Conservation (phyloP, 1,140 invertebrate genomes). For the Aphelinus atriplicis region DNA sequence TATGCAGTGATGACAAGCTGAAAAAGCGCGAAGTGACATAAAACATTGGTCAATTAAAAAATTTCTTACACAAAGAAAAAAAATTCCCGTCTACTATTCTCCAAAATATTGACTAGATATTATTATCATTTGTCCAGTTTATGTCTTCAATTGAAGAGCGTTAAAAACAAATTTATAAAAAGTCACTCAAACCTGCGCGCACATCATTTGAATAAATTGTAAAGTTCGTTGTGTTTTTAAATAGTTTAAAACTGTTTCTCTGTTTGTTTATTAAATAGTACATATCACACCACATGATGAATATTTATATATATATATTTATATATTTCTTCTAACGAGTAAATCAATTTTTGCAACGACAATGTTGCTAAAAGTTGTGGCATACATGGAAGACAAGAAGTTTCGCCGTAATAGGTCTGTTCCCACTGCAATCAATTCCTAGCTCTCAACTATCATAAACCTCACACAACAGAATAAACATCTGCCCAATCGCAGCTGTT, state of each 20-base stretch:
- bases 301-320: neutral
- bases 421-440: no score
- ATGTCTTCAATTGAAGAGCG: neutral
- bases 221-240: conserved; percentile 21
- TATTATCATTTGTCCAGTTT: neutral
- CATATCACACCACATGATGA: conserved; percentile 8
- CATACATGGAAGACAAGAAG: conserved; percentile 16
- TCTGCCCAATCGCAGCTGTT: no score
- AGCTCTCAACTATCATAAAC: no score
- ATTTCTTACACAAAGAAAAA: no score
- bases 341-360: conserved; percentile 6
- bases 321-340: neutral
- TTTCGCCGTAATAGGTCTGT: no score
- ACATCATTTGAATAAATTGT: conserved; percentile 3
- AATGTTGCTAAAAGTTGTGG: neutral
- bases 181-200: conserved; percentile 6
- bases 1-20: neutral
- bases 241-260: no score
- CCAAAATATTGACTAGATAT: conserved; percentile 4
- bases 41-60: neutral
- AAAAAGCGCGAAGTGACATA: neutral
- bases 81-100: no score
- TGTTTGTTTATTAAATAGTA: neutral
- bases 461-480: no score
- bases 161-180: conserved; percentile 3